Conservation (phyloP, 2,888 invertebrate species). For the Stenodera caucasica region DNA sequence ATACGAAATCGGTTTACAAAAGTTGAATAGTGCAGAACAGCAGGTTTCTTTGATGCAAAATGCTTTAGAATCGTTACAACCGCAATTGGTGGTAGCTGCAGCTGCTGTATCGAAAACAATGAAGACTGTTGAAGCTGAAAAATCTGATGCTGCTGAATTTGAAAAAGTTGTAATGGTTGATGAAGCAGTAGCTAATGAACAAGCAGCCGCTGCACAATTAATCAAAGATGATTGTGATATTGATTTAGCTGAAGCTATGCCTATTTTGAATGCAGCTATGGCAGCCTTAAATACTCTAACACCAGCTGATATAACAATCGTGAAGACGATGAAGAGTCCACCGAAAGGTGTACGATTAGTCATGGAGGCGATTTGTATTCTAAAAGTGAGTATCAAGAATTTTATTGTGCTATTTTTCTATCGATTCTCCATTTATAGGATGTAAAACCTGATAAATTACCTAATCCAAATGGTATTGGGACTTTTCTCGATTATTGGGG, state of each 20-base stretch:
- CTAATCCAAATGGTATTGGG: conserved; percentile 80
- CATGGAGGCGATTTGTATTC: conserved; percentile 94
- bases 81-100: conserved; percentile 82
- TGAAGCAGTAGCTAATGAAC: conserved; percentile 77
- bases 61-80: conserved; percentile 82
- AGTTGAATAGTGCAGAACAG: conserved; percentile 79
- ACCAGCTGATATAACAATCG: conserved; percentile 85
- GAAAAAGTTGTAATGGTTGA: conserved; percentile 79
- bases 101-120: conserved; percentile 86
- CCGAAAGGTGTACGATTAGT: conserved; percentile 86
- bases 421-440: conserved; percentile 66
- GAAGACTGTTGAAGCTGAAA: conserved; percentile 84
- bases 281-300: conserved; percentile 89
- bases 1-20: conserved; percentile 73
- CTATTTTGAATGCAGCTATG: conserved; percentile 83
- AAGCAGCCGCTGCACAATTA: conserved; percentile 74
- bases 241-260: conserved; percentile 88
- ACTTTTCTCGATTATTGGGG: conserved; percentile 93
- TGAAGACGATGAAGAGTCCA: conserved; percentile 97
- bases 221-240: conserved; percentile 94
- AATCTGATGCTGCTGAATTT: conserved; percentile 80
- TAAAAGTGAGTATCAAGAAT: conserved; percentile 66
- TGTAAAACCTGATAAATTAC: conserved; percentile 84
- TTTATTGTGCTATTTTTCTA: background rate
- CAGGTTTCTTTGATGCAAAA: conserved; percentile 81